Percentiles rank a stretch among this genome's conserved stretches.
Evolutionary conservation across 2,888 invertebrate species (phyloP).

Genomic region (Cerastis rubricosa): DNA sequence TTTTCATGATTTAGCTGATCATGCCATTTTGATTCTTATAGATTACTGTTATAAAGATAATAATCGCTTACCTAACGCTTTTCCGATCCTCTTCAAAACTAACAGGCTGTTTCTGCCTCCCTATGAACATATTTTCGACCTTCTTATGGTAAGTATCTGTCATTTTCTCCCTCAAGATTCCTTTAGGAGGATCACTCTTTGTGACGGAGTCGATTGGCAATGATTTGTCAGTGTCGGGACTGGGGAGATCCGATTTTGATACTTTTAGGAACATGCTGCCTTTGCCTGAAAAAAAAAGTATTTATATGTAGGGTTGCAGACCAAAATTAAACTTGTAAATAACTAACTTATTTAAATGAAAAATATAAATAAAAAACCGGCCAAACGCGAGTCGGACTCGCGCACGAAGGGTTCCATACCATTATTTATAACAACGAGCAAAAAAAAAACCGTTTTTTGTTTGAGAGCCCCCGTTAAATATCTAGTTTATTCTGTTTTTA

Average conservation of each 20-base stretch:
- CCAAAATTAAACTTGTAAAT: too few relatives aligned
- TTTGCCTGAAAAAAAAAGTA: constrained; percentile 76
- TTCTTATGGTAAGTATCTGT: constrained; percentile 78
- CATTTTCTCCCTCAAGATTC: constrained; percentile 92
- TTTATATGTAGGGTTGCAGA: not conserved
- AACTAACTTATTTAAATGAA: too few relatives aligned
- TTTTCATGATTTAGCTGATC: not conserved
- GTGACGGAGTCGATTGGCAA: constrained; percentile 82
- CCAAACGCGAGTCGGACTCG: too few relatives aligned
- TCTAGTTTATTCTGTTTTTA: too few relatives aligned
- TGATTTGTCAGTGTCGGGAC: constrained; percentile 87
- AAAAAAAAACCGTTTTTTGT: too few relatives aligned
- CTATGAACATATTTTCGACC: constrained; percentile 75
- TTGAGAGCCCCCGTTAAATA: too few relatives aligned
- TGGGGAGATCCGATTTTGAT: constrained; percentile 84
- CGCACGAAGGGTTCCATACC: too few relatives aligned
- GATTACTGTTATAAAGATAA: not conserved
- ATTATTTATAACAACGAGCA: too few relatives aligned
- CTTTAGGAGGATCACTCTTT: constrained; percentile 89
- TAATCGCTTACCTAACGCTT: constrained; percentile 90
- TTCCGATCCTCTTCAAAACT: constrained; percentile 94
- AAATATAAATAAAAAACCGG: too few relatives aligned
- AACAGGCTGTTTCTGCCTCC: constrained; percentile 78
- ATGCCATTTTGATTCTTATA: not conserved
- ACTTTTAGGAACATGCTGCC: constrained; percentile 84